Evolutionary conservation across 1,140 invertebrate species (phyloP).

Genomic region (Rhagoletis zephyria): DNA sequence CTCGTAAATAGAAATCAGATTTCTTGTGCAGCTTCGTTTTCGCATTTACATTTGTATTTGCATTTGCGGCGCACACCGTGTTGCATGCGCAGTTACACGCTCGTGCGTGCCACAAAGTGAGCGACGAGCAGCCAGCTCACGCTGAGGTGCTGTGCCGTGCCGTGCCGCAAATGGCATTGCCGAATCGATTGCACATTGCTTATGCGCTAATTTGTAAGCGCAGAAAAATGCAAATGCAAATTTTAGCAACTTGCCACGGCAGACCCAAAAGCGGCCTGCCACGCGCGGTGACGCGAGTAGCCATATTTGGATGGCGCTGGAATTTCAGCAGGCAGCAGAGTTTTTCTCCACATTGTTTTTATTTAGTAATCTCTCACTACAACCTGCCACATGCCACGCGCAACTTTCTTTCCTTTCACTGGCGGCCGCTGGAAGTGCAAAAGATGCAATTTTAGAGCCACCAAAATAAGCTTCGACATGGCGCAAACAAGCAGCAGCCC

Average conservation of each 20-base stretch:
- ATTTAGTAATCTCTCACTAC: slow-evolving; percentile 15
- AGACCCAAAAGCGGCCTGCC: slow-evolving; percentile 23
- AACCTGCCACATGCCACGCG: slow-evolving; percentile 25
- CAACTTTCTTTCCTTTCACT: not conserved
- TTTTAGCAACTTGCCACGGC: slow-evolving; percentile 20
- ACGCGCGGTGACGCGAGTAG: not conserved
- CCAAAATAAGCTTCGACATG: not conserved
- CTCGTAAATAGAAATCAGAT: not conserved
- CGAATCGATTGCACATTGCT: slow-evolving; percentile 35
- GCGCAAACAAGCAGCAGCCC: not conserved
- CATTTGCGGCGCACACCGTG: not conserved
- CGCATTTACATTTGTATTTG: slow-evolving; percentile 7
- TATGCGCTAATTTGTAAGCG: slow-evolving; percentile 39
- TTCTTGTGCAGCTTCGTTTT: slow-evolving; percentile 16
- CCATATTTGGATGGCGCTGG: not conserved
- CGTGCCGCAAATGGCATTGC: slow-evolving; percentile 40
- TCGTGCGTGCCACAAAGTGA: not conserved
- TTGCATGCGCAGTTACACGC: slow-evolving; percentile 8
- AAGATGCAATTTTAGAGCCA: not conserved
- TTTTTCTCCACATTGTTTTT: not conserved
- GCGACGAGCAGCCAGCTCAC: not conserved
- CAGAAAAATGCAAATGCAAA: slow-evolving; percentile 38
- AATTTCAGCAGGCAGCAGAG: not conserved
- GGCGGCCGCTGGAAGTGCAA: not conserved
- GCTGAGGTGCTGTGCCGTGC: not conserved